These are phyloP conservation scores for Ecliptopera silaceata DNA, from an alignment of 2,888 invertebrate genomes.

Conservation along the genomic window DNA sequence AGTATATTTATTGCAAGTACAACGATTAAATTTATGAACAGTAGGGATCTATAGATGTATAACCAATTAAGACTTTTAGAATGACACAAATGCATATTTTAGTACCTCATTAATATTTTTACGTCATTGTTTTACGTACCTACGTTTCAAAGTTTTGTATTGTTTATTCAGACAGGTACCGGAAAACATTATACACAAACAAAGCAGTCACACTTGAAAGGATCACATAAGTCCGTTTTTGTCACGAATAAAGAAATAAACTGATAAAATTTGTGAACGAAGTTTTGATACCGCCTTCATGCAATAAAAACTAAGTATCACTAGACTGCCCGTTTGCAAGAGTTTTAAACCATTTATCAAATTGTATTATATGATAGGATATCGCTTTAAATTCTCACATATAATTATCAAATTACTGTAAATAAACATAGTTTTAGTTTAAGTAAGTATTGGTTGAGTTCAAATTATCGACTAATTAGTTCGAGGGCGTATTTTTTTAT, in stretches of 20 bases:
- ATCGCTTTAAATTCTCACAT: slow-evolving; percentile 21
- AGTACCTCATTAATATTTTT: no score
- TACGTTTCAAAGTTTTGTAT: no score
- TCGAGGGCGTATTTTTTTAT: slow-evolving; percentile 4
- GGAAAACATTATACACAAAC: no score
- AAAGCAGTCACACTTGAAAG: no score
- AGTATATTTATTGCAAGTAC: no score
- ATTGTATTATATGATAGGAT: slow-evolving; percentile 16
- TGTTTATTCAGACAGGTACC: no score
- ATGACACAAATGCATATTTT: no score
- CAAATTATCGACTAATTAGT: background rate
- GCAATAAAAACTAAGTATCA: background rate
- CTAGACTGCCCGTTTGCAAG: slow-evolving; percentile 9
- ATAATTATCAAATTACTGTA: slow-evolving; percentile 2
- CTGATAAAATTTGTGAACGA: slow-evolving; percentile 6
- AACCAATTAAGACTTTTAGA: no score
- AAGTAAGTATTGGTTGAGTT: background rate
- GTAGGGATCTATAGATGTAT: no score
- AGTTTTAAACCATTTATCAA: slow-evolving; percentile 5
- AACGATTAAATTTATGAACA: no score
- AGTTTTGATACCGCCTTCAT: background rate
- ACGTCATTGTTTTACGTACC: no score
- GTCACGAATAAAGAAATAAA: background rate
- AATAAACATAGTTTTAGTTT: background rate
- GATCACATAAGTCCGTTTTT: background rate